These are phyloP conservation scores for Xanthia togata DNA, from an alignment of 2,888 invertebrate species.

Conservation along the genomic window DNA sequence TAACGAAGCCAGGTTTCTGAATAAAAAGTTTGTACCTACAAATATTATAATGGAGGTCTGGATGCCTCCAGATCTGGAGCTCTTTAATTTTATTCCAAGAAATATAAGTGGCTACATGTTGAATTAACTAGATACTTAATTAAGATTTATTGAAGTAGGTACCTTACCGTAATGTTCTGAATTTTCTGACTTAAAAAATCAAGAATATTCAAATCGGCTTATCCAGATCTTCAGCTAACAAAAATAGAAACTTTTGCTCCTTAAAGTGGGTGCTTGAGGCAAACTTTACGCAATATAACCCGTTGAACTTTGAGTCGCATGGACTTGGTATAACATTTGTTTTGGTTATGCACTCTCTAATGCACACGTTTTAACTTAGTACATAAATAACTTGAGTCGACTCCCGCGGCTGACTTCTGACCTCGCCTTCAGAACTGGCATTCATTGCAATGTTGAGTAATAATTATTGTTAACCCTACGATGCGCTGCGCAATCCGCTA, in stretches of 20 bases:
- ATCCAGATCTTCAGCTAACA: conserved; percentile 41
- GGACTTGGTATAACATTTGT: conserved; percentile 65
- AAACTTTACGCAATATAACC: conserved; percentile 65
- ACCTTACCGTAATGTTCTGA: background rate
- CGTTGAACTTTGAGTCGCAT: conserved; percentile 62
- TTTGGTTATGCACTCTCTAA: conserved; percentile 69
- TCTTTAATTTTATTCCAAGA: background rate
- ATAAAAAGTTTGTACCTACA: conserved; percentile 8
- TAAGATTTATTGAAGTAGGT: conserved; percentile 14
- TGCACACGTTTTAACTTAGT: conserved; percentile 67
- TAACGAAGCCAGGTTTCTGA: conserved; percentile 2
- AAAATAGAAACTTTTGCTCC: conserved; percentile 55
- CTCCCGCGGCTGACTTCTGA: conserved; percentile 72
- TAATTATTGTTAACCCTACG: conserved; percentile 53
- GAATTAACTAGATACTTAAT: conserved; percentile 2
- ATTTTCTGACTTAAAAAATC: conserved; percentile 27
- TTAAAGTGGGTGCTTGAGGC: conserved; percentile 47
- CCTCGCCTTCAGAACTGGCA: conserved; percentile 65
- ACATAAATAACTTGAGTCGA: conserved; percentile 67
- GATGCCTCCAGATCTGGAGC: background rate
- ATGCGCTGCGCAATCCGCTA: conserved; percentile 49
- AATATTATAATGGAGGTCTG: background rate
- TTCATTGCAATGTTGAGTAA: conserved; percentile 58
- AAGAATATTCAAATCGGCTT: conserved; percentile 44
- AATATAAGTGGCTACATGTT: background rate